Evolutionary conservation across 2,797 vertebrate species (phyloP), one percentile per base, ranked within the genome.

Genomic region (Danio tinwini): DNA sequence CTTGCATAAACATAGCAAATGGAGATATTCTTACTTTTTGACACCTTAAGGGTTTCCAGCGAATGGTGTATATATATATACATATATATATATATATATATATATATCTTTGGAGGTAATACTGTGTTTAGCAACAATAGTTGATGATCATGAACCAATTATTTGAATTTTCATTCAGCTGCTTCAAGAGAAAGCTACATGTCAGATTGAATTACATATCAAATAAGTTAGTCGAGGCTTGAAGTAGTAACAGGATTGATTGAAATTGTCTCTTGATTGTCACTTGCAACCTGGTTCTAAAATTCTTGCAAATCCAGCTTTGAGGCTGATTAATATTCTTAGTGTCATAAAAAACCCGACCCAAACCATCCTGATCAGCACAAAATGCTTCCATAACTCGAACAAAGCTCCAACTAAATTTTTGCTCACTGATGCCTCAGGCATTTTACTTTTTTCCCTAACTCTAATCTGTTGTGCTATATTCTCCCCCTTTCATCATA

Each of bases 311-410:
- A 78, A 81, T 81, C 81, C 69, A 81, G 74, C 78, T 49, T 73
- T 78, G 81, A 64, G 75, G 45, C 52, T 74, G 50, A 80, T 80
- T 76, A 80, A 69, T 55, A 80, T 71, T 73, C 11, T 58, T 17
- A 61, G 45, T 5, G 11, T 49, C 45, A 69, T n/a, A 55, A 69
- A 37, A 55, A 75, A 56, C 29, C 39, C 56, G 68, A 13, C 62
- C 56, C 9, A 75, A 80, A 82, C 76, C 58, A 65, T 49, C 45
- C 16, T 64, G 75, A 81, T 84, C 74, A 81, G 80, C 80, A 81
- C 74, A 64, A 81, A 81, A 58, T 49, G n/a, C 29, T 67, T 49
- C 74, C 80, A 71, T 77, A 77, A 67, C 44, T 82, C 81, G 61
- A 50, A 72, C 81, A 61, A 42, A 72, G 59, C 67, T 21, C 29